phyloP scores from a whole-genome alignment of 1,140 invertebrate species.

The Amphibalanus amphitrite region DNA sequence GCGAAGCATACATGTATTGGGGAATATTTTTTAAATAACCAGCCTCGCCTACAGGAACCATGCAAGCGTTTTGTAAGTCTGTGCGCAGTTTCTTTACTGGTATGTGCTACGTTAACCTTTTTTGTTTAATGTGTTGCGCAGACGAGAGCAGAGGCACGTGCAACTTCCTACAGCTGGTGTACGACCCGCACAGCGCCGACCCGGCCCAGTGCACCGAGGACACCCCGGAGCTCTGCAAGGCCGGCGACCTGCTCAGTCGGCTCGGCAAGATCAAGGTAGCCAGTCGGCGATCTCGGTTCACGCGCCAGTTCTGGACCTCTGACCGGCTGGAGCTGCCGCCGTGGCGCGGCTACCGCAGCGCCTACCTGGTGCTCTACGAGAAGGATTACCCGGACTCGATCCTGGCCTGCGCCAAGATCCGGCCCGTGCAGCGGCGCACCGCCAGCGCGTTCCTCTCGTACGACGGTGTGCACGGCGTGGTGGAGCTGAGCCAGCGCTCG shows the following conservation, averaged over 20 bases:
- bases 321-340: slow-evolving; percentile 30
- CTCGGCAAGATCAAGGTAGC: slow-evolving; percentile 43
- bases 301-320: slow-evolving; percentile 15
- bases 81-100: too few species aligned
- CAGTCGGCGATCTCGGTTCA: slow-evolving; percentile 18
- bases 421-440: slow-evolving; percentile 22
- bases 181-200: slow-evolving; percentile 57
- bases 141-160: slow-evolving; percentile 29
- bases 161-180: slow-evolving; percentile 63
- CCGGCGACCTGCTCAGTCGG: slow-evolving; percentile 61
- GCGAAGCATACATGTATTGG: too few species aligned
- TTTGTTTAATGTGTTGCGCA: slow-evolving; percentile 7
- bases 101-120: too few species aligned
- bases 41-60: too few species aligned
- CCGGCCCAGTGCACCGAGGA: slow-evolving; percentile 27
- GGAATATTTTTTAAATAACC: too few species aligned
- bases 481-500: slow-evolving; percentile 61
- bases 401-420: slow-evolving; percentile 65
- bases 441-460: slow-evolving; percentile 51
- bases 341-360: slow-evolving; percentile 44
- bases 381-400: slow-evolving; percentile 55
- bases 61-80: too few species aligned
- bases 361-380: slow-evolving; percentile 74
- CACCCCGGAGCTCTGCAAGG: slow-evolving; percentile 28
- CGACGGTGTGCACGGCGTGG: slow-evolving; percentile 58